phyloP scores from a whole-genome alignment of 2,797 vertebrate species.

The Pangasius sanitwongsei region DNA sequence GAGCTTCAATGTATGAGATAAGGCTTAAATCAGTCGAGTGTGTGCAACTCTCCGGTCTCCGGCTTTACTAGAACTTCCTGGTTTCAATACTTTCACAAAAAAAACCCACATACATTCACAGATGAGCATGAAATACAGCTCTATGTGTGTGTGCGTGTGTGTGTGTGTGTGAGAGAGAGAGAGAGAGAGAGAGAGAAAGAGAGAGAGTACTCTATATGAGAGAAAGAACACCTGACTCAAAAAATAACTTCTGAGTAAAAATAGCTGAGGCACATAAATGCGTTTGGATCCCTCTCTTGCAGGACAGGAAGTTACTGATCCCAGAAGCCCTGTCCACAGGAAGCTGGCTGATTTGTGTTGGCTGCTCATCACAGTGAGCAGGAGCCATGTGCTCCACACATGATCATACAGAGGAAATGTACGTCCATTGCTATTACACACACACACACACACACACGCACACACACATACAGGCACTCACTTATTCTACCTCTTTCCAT shows the following conservation, averaged over 20 bases:
- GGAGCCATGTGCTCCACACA: constrained; percentile 70
- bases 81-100: neutral
- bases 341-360: constrained; percentile 69
- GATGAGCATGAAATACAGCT: neutral
- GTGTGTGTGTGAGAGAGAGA: neutral
- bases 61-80: neutral
- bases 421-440: constrained; percentile 62
- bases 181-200: neutral
- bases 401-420: constrained; percentile 63
- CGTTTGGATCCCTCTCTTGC: constrained; percentile 58
- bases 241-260: constrained; percentile 63
- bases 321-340: constrained; percentile 68
- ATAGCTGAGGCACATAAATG: constrained; percentile 49
- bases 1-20: neutral
- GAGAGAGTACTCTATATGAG: neutral
- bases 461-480: neutral
- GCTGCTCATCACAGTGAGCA: constrained; percentile 68
- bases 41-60: neutral
- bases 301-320: constrained; percentile 71
- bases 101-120: neutral
- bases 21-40: neutral
- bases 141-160: neutral
- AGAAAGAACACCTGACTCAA: constrained; percentile 38
- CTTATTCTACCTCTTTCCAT: neutral
- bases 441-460: constrained; percentile 3